Evolutionary conservation across 2,797 vertebrate species (phyloP), one percentile per base, ranked within the genome.

Genomic region (Hippoglossus hippoglossus): DNA sequence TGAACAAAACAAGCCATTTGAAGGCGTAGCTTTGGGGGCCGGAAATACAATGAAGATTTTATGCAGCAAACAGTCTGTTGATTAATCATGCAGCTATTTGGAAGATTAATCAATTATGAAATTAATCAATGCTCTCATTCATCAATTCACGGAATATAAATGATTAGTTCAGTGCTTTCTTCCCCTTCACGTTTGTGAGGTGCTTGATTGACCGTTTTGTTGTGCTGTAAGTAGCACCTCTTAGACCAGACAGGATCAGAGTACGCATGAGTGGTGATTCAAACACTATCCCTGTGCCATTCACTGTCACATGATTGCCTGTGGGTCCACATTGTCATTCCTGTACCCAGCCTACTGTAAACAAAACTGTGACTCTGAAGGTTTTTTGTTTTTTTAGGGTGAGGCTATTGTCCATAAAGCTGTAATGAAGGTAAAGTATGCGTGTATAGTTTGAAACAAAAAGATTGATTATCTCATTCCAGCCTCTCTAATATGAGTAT

Each of bases 191-290:
- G 8, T 57, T 19, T 25, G 49, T 74, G 46, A 3, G 44, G 44
- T 9, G 15, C 57, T 54, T 51, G 24, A 72, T 22, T 57, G 51
- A 24, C 22, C 69, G 51, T 60, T 61, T 64, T n/a, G 53, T 79
- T 13, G 13, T 18, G 25, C 21, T 47, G 55, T 66, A 63, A 77
- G 65, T 71, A 19, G 25, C 52, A 63, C 65, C 59, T 61, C n/a
- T 63, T 31, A 31, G 39, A 70, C 53, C 59, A 68, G 56, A 78
- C 66, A 66, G 25, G 66, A 62, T 79, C 5, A 44, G 67, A 67
- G 62, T 63, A 72, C 78, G 79, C 79, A 81, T 10, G 64, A 75
- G 58, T 63, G 61, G 41, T 36, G n/a, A 65, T 68, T 62, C 28
- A 71, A 50, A 61, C 59, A 39, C 57, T 69, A 22, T 83, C 74